phyloP scores from a whole-genome alignment of 2,797 vertebrate genomes.

The Hydrocynus forskahlii region DNA sequence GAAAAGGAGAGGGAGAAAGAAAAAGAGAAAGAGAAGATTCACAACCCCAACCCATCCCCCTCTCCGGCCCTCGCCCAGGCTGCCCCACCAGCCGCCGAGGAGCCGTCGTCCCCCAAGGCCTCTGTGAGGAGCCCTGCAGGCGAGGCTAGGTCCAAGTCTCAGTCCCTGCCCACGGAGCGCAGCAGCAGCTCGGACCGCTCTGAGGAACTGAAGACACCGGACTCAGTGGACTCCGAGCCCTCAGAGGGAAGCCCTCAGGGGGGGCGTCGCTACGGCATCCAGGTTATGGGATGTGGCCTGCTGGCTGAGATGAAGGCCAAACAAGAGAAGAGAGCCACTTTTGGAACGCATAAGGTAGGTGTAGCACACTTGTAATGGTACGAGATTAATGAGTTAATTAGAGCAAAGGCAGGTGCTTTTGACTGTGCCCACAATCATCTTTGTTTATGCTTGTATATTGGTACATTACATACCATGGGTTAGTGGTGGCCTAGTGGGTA shows the following conservation, averaged over 20 bases:
- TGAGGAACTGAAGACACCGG: constrained; percentile 87
- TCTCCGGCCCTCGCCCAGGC: constrained; percentile 23
- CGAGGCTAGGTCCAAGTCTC: constrained; percentile 78
- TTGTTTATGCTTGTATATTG: too few species aligned
- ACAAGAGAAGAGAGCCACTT: constrained; percentile 88
- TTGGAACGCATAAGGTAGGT: constrained; percentile 84
- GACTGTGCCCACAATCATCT: too few species aligned
- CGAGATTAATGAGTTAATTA: not conserved
- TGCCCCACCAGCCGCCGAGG: constrained; percentile 75
- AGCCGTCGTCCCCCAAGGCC: constrained; percentile 84
- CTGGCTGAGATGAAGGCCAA: constrained; percentile 98
- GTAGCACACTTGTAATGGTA: not conserved
- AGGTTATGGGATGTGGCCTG: constrained; percentile 92
- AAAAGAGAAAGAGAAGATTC: constrained; percentile 74
- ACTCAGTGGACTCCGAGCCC: constrained; percentile 84
- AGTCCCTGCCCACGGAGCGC: constrained; percentile 75
- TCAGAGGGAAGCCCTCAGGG: constrained; percentile 89
- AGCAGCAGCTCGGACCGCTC: constrained; percentile 83
- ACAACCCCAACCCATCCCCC: constrained; percentile 50
- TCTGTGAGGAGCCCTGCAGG: constrained; percentile 74
- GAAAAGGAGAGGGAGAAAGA: constrained; percentile 70
- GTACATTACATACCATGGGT: too few species aligned
- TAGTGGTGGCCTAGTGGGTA: too few species aligned
- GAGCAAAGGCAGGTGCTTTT: too few species aligned
- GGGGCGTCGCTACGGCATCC: constrained; percentile 86